Evolutionary conservation across 2,888 invertebrate genomes (phyloP).

Genomic region (Dermolepida albohirtum): DNA sequence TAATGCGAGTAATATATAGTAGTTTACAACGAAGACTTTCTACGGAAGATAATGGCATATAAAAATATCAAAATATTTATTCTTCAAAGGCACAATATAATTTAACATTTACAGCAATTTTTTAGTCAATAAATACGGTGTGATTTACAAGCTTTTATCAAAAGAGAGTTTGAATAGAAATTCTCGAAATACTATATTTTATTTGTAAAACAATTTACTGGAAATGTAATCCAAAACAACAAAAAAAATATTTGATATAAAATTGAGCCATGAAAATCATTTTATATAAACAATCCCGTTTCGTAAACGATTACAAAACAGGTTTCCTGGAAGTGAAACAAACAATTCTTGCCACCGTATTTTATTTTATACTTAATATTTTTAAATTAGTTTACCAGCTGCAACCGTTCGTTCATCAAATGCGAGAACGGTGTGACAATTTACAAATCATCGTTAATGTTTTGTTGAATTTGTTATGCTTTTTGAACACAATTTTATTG

Average conservation of each 20-base stretch:
- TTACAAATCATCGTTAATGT: slow-evolving; percentile 25
- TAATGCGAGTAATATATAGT: no score
- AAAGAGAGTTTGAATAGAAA: no score
- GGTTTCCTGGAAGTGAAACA: slow-evolving; percentile 11
- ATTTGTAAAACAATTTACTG: slow-evolving; percentile 8
- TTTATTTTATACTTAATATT: slow-evolving; percentile 5
- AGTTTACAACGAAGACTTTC: no score
- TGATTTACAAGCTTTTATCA: no score
- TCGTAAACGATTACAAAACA: slow-evolving; percentile 15
- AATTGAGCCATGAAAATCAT: slow-evolving; percentile 20
- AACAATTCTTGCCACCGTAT: slow-evolving; percentile 1
- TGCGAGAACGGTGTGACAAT: slow-evolving; percentile 6
- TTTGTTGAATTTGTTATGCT: slow-evolving; percentile 14
- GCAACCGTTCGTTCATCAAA: slow-evolving; percentile 3
- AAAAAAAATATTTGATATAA: slow-evolving; percentile 14
- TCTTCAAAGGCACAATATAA: no score
- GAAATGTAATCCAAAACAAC: slow-evolving; percentile 3
- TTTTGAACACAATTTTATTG: neutral
- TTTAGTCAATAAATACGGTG: no score
- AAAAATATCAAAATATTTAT: no score
- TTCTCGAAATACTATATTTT: slow-evolving; percentile 1
- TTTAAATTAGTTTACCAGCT: slow-evolving; percentile 7
- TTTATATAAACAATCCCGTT: slow-evolving; percentile 6
- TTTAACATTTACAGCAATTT: no score
- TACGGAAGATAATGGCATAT: no score